These are phyloP conservation scores for Lordiphosa andalusiaca DNA, from an alignment of 2,888 invertebrate genomes.

Conservation along the genomic window DNA sequence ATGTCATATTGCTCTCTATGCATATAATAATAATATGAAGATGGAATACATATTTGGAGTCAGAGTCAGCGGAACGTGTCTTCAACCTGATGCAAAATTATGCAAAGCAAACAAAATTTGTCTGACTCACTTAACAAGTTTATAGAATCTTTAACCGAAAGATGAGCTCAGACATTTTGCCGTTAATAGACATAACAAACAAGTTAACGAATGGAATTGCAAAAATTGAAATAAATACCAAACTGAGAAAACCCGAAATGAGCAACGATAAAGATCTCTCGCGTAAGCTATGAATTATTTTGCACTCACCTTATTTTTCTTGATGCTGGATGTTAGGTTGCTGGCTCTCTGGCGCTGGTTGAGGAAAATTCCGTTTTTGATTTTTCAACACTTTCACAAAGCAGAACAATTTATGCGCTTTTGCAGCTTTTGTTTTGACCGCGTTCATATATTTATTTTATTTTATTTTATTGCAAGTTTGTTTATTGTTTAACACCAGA, in stretches of 20 bases:
- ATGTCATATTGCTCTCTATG: no score
- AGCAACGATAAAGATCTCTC: slow-evolving; percentile 9
- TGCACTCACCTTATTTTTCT: slow-evolving; percentile 44
- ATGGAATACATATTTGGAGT: neutral
- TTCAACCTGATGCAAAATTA: slow-evolving; percentile 38
- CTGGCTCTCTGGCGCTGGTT: slow-evolving; percentile 3
- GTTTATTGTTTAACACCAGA: no score
- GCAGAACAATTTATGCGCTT: neutral
- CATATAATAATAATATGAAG: neutral
- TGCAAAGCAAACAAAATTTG: slow-evolving; percentile 23
- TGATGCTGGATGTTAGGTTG: no score
- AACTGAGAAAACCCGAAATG: slow-evolving; percentile 3
- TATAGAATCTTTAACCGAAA: slow-evolving; percentile 30
- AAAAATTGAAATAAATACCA: slow-evolving; percentile 11
- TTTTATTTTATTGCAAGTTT: no score
- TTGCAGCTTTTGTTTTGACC: slow-evolving; percentile 8
- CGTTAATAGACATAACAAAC: slow-evolving; percentile 51
- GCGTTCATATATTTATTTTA: no score
- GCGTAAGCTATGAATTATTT: slow-evolving; percentile 27
- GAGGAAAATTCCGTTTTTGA: slow-evolving; percentile 29
- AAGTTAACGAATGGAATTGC: slow-evolving; percentile 24
- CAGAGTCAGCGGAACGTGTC: slow-evolving; percentile 34
- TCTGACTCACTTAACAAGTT: slow-evolving; percentile 36
- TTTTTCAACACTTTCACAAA: slow-evolving; percentile 58
- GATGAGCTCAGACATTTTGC: slow-evolving; percentile 60